These are phyloP conservation scores for Bombyx mandarina DNA, from an alignment of 1,140 invertebrate species.

Conservation along the genomic window DNA sequence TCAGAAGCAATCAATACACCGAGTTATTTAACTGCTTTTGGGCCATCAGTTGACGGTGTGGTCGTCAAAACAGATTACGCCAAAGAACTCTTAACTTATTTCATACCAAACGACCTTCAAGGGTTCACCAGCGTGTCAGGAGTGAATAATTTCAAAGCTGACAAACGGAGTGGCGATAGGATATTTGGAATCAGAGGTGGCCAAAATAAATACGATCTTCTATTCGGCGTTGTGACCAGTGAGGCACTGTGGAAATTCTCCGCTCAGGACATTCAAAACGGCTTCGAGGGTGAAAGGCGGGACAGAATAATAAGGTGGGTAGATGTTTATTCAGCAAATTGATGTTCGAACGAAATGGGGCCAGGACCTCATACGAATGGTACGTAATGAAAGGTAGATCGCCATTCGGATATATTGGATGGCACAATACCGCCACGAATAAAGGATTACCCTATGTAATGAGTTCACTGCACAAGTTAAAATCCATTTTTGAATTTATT, in stretches of 20 bases:
- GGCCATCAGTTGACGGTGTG: conserved; percentile 88
- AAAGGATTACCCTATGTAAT: too few relatives aligned
- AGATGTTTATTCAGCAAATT: conserved; percentile 40
- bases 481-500: too few relatives aligned
- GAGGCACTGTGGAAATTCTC: conserved; percentile 89
- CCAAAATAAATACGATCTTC: conserved; percentile 80
- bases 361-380: conserved; percentile 17
- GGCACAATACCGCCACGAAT: too few relatives aligned
- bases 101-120: conserved; percentile 77
- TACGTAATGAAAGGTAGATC: conserved; percentile 17
- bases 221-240: conserved; percentile 88
- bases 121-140: conserved; percentile 69
- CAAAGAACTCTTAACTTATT: conserved; percentile 80
- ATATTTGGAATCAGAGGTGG: conserved; percentile 49
- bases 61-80: conserved; percentile 86
- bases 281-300: conserved; percentile 91
- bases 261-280: conserved; percentile 85
- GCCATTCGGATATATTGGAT: conserved; percentile 11
- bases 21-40: conserved; percentile 87
- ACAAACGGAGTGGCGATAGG: conserved; percentile 70
- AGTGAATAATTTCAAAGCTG: conserved; percentile 71
- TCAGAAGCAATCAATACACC: conserved; percentile 84
- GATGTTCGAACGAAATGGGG: conserved; percentile 19
- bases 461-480: too few relatives aligned
- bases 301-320: conserved; percentile 85